Evolutionary conservation across 30 jellyfish, hydroid and myxozoan species (phyloP).

Genomic region (Aurelia sp.): DNA sequence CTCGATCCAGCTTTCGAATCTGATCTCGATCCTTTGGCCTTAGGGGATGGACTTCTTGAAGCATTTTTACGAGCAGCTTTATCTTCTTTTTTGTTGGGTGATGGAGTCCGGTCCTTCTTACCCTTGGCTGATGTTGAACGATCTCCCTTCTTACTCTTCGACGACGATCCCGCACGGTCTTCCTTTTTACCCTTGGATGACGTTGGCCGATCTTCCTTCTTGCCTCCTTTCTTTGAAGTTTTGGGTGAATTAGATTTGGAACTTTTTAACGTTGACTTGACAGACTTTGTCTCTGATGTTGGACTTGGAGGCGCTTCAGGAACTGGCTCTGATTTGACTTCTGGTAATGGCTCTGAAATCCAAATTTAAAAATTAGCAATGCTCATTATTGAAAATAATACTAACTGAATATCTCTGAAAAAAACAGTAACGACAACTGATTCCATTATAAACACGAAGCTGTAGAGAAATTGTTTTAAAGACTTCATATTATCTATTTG

Average conservation of each 20-base stretch:
- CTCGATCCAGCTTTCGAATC: constrained; percentile 69
- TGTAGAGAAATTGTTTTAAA: too few relatives aligned
- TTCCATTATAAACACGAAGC: too few relatives aligned
- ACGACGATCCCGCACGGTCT: constrained; percentile 64
- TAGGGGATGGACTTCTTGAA: constrained; percentile 76
- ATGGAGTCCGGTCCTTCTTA: constrained; percentile 52
- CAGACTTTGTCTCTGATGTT: constrained; percentile 43
- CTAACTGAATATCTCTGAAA: too few relatives aligned
- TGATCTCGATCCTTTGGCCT: constrained; percentile 60
- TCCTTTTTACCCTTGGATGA: constrained; percentile 75
- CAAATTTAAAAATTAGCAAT: too few relatives aligned
- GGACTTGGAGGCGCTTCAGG: constrained; percentile 69
- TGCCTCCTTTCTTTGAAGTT: constrained; percentile 66
- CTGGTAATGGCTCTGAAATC: constrained; percentile 55
- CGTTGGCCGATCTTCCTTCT: constrained; percentile 62
- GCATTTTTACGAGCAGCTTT: constrained; percentile 43
- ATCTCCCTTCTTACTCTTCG: constrained; percentile 50
- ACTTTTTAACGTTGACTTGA: constrained; percentile 31
- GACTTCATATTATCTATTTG: too few relatives aligned
- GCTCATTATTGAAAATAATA: too few relatives aligned
- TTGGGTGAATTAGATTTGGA: constrained; percentile 61
- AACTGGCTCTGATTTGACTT: constrained; percentile 58
- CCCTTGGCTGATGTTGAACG: constrained; percentile 4
- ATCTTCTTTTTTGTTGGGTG: constrained; percentile 64
- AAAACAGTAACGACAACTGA: too few relatives aligned